Evolutionary conservation across 2,113 vertebrate genomes (phyloP), one percentile per base, ranked within the genome.

Genomic region (Brachyhypopomus gauderio): DNA sequence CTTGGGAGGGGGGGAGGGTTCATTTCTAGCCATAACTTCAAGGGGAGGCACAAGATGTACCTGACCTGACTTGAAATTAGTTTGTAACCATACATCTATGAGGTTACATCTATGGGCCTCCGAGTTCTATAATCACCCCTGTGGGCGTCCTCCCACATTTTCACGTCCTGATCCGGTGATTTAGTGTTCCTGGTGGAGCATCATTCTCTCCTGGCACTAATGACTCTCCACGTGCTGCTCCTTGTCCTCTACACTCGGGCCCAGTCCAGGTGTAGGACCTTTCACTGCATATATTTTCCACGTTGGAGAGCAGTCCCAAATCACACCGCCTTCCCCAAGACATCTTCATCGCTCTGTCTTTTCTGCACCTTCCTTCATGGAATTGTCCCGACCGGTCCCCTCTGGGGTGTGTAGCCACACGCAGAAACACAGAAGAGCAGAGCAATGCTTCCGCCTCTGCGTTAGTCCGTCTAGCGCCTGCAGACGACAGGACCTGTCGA

Each of bases 401-500:
- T 66, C 83, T 78, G 81, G 79, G 27, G 60, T 72, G 4, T 25
- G 60, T 64, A 30, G 59, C 25, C 16, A 22, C 36, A 66, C 27
- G n/a, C n/a, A n/a, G n/a, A n/a, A n/a, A n/a, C n/a, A n/a, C n/a
- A n/a, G n/a, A 60, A 45, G 9, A 30, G 3, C 30, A 30, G 30
- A 2, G 2, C 30, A 1, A 30, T 30, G 30, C 30, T 30, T 30
- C 30, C 30, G 30, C 75, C 86, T 79, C 80, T 84, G 77, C 55
- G 73, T 66, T 14, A 1, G 11, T 52, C 45, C 12, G 72, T 52
- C 7, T 23, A 69, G 66, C 69, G 48, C 59, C 78, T 17, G 2
- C 23, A 72, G 78, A 48, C 89, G 91, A 92, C 89, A 87, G 85
- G 86, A 64, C n/a, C 88, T 91, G 90, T 92, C 91, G 90, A 59